Base-by-base conservation (phyloP, 2,888 invertebrate genomes). In the Pseudococcus viburni region DNA sequence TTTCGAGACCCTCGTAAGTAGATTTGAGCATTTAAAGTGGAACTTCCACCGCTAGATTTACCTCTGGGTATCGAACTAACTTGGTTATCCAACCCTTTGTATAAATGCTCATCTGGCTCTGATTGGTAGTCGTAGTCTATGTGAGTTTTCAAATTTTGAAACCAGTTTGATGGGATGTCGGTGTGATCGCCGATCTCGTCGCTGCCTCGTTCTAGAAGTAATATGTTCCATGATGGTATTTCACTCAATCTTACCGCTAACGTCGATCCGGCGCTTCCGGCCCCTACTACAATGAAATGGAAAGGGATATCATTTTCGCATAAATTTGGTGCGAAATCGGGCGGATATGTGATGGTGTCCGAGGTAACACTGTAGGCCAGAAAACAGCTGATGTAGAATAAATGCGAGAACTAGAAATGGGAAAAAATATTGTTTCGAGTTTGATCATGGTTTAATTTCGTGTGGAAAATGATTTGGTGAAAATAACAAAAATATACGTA, bases 191-290 rank as follows among this genome's bases (percentile, higher is more conserved):
- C 59, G 0, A 92, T 91, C 7, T 93, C 93, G 90, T 93, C 92
- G 0, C 91, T 92, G 0, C 93, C 94, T 22, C 93, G 92, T 91
- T 94, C 94, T 85, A 94, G 90, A 19, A 94, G 90, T 48, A 94
- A 90, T 11, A 93, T 91, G 26, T 91, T 92, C 92, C 92, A 93
- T 19, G 92, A 89, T 0, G 89, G 64, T 11, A 91, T 91, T 90
- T 93, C 93, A 0, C 92, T 91, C 0, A 93, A 90, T 88, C 93
- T 91, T 86, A 91, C 92, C 0, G 93, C 93, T 0, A 94, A 89
- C 0, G 93, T 92, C 0, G 93, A 92, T 1, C 94, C 94, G 1
- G 93, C 93, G 0, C 93, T 89, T 9, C 92, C 92, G 0, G 91
- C 92, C 6, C 92, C 92, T 33, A 92, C 91, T 90, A 91, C 89